phyloP scores from a whole-genome alignment of 2,797 vertebrate species.

The Aeoliscus strigatus region DNA sequence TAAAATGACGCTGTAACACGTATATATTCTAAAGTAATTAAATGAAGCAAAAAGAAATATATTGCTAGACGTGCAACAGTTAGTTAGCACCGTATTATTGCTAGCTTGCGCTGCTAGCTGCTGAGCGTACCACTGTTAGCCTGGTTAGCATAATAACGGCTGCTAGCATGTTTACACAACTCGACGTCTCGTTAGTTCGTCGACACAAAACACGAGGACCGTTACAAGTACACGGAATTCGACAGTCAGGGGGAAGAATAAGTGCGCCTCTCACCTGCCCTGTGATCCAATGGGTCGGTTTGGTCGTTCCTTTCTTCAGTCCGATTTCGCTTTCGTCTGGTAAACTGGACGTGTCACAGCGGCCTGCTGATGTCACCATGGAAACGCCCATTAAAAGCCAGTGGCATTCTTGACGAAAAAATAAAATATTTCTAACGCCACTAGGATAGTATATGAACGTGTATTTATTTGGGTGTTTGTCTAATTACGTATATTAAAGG shows the following conservation, averaged over 20 bases:
- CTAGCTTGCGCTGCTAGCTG: slow-evolving; percentile 26
- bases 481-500: too few relatives aligned
- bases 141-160: slow-evolving; percentile 17
- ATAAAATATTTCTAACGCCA: neutral
- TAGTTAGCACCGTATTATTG: slow-evolving; percentile 1
- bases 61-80: neutral
- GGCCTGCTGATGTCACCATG: slow-evolving; percentile 52
- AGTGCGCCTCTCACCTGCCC: slow-evolving; percentile 5
- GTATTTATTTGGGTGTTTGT: too few relatives aligned
- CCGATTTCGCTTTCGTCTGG: neutral
- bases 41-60: neutral
- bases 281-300: neutral
- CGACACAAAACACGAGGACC: neutral
- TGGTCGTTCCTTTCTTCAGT: neutral
- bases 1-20: too few relatives aligned
- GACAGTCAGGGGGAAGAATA: too few relatives aligned
- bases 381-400: slow-evolving; percentile 58
- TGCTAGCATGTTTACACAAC: neutral
- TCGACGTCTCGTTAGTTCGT: neutral
- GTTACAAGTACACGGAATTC: too few relatives aligned
- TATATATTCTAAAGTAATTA: too few relatives aligned
- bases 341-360: slow-evolving; percentile 56
- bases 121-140: neutral
- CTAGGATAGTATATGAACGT: too few relatives aligned
- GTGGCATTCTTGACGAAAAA: neutral